These are phyloP conservation scores for Egretta garzetta DNA, from an alignment of 2,113 vertebrate species.

Conservation along the genomic window DNA sequence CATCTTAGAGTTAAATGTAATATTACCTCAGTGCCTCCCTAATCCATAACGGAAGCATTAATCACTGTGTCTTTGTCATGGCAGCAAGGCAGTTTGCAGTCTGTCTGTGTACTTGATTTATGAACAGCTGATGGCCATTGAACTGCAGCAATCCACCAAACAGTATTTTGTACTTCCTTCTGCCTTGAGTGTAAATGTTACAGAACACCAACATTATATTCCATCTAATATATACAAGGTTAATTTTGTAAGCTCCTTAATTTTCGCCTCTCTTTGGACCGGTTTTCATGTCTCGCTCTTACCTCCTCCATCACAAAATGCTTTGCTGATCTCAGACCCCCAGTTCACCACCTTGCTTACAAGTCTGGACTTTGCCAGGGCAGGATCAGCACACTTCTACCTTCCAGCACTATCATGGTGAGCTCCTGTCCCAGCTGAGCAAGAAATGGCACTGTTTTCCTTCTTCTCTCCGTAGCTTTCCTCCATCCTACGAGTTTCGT, in stretches of 20 bases:
- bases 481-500: not conserved
- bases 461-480: not conserved
- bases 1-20: not conserved
- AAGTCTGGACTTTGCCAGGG: not conserved
- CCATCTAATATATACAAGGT: not conserved
- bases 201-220: not conserved
- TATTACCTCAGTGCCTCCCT: slow-evolving; percentile 10
- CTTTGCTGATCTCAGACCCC: not conserved
- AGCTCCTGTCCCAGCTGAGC: not conserved
- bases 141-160: slow-evolving; percentile 34
- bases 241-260: not conserved
- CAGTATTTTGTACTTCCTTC: not conserved
- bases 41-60: slow-evolving; percentile 31
- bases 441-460: not conserved
- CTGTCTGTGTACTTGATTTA: slow-evolving; percentile 41
- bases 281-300: not conserved
- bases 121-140: slow-evolving; percentile 46
- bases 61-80: slow-evolving; percentile 47
- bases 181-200: not conserved
- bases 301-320: not conserved
- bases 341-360: not conserved
- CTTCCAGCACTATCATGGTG: not conserved
- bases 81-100: slow-evolving; percentile 38
- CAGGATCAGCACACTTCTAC: not conserved
- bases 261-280: not conserved